phyloP scores from a whole-genome alignment of 2,888 invertebrate species.

The Eueremaeus valkanovi region DNA sequence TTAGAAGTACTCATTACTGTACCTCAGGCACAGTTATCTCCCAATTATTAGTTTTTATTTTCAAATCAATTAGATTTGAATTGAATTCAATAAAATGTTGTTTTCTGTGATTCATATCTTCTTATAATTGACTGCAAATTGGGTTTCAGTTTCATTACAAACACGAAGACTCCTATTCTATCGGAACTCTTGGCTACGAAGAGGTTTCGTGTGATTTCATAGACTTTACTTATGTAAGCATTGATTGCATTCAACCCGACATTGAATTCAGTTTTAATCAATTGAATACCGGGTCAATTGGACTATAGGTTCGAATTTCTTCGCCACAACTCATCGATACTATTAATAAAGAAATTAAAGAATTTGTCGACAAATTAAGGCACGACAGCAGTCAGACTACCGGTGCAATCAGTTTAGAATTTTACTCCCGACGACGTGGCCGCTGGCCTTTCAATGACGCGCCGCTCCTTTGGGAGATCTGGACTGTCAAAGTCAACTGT shows the following conservation, averaged over 20 bases:
- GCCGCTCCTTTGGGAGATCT: conserved; percentile 76
- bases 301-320: conserved; percentile 69
- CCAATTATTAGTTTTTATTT: no score
- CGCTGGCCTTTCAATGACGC: conserved; percentile 87
- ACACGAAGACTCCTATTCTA: conserved; percentile 88
- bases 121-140: background rate
- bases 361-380: conserved; percentile 54
- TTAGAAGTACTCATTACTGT: no score
- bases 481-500: conserved; percentile 75
- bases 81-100: no score
- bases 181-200: conserved; percentile 90
- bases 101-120: no score
- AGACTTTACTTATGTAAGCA: conserved; percentile 85
- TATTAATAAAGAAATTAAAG: conserved; percentile 66
- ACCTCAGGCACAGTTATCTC: no score
- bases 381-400: conserved; percentile 45
- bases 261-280: conserved; percentile 13
- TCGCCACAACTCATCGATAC: conserved; percentile 59
- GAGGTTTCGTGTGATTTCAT: conserved; percentile 98
- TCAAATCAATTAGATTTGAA: no score
- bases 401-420: conserved; percentile 77
- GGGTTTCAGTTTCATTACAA: conserved; percentile 72
- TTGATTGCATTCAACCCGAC: background rate
- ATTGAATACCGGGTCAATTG: conserved; percentile 22
- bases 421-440: conserved; percentile 63